phyloP scores from a whole-genome alignment of 2,113 vertebrate genomes.

The Porphyrio hochstetteri region DNA sequence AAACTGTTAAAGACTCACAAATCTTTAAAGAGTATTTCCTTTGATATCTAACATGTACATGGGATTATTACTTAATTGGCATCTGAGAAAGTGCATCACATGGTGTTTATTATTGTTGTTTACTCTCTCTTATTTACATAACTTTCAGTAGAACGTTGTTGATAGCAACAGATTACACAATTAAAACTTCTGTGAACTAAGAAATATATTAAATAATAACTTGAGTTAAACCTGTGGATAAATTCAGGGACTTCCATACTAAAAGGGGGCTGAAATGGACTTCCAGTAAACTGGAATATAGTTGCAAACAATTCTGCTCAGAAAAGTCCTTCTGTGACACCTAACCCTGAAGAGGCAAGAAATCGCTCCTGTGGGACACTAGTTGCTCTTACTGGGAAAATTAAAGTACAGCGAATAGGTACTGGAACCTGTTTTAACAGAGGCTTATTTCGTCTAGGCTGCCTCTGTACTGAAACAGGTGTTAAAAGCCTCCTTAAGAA shows the following conservation, averaged over 20 bases:
- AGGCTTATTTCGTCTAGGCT: not conserved
- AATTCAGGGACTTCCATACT: not conserved
- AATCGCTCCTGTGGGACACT: not conserved
- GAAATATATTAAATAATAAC: not conserved
- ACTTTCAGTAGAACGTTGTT: not conserved
- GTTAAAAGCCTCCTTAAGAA: conserved; percentile 22
- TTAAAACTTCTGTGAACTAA: not conserved
- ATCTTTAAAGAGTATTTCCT: not conserved
- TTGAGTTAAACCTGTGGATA: not conserved
- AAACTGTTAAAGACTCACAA: not conserved
- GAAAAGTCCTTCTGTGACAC: not conserved
- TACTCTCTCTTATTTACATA: not conserved
- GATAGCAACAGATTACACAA: not conserved
- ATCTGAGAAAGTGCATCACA: not conserved
- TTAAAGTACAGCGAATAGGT: not conserved
- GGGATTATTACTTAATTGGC: not conserved
- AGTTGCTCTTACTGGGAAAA: not conserved
- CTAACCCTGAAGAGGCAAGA: not conserved
- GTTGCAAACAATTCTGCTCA: not conserved
- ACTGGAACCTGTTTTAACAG: not conserved
- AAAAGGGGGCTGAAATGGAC: not conserved
- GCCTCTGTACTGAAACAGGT: conserved; percentile 6
- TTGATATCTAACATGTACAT: not conserved
- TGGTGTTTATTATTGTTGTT: not conserved
- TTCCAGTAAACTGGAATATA: not conserved